Evolutionary conservation across 2,113 vertebrate genomes (phyloP).

Genomic region (Marmota flaviventris): DNA sequence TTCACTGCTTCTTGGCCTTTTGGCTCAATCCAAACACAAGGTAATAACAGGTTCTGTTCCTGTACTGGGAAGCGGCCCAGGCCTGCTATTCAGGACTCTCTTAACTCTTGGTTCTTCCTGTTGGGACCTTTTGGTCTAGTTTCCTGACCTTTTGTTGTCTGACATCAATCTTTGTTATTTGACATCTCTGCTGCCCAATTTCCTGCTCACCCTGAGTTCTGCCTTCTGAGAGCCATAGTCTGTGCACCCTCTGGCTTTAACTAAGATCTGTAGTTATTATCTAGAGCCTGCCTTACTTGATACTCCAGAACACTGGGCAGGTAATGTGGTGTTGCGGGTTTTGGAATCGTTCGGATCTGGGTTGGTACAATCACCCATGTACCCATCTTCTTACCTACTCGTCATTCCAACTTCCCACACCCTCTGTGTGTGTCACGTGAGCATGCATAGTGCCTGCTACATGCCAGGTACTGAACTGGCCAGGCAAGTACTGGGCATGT

Average conservation of each 20-base stretch:
- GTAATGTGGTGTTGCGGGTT: neutral
- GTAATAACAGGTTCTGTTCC: neutral
- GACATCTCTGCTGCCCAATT: neutral
- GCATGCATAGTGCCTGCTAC: neutral
- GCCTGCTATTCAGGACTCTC: neutral
- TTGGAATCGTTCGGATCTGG: neutral
- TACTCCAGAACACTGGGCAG: neutral
- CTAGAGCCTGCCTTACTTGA: neutral
- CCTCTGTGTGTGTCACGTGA: neutral
- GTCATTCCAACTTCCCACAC: neutral
- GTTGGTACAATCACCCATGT: neutral
- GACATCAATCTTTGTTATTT: neutral
- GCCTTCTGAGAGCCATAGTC: neutral
- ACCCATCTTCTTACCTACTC: neutral
- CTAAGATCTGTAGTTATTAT: neutral
- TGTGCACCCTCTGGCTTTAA: neutral
- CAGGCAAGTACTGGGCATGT: neutral
- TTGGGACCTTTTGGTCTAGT: neutral
- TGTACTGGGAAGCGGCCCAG: neutral
- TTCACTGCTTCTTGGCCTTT: neutral
- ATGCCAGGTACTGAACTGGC: neutral
- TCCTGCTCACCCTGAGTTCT: neutral
- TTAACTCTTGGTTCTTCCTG: neutral
- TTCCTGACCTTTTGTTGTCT: neutral
- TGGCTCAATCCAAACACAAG: neutral